Evolutionary conservation across 2,797 vertebrate species (phyloP), one percentile per base, ranked within the genome.

Genomic region (Chelmon rostratus): DNA sequence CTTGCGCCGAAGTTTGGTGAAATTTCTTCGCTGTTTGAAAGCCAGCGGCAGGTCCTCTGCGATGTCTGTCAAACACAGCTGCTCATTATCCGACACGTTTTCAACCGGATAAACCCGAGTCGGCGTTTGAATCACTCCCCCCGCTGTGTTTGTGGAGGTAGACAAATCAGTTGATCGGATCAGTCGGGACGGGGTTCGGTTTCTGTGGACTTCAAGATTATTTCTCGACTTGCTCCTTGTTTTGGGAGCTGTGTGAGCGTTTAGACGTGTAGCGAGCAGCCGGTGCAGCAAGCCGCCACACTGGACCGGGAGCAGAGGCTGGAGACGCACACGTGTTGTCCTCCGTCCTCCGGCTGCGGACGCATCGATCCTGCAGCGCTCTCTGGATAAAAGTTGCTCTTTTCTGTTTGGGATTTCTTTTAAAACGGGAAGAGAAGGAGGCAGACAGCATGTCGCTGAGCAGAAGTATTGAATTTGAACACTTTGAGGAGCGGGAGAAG

Each of bases 401-500:
- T 12, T 50, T 53, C 23, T 23, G n/a, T 35, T 59, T 44, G 33
- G 54, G 50, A n/a, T 62, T 62, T 33, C 2, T 6, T 35, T 50
- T 13, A 1, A 54, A 53, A 16, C 35, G 2, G n/a, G 19, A 23
- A 49, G n/a, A 70, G 0, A 28, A 8, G 8, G 42, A 12, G 12
- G n/a, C 40, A 31, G 3, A 23, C 64, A 62, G n/a, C 56, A 96
- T 95, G 94, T 94, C 95, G 38, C 86, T 92, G 0, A 94, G 92
- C 88, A 95, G 97, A 90, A 97, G 95, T 81, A 96, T 98, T 33
- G 98, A 99, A 87, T 96, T 97, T 86, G 98, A 99, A 87, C 98
- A 99, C 88, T 99, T 99, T 50, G 97, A 98, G 82, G 98, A 99
- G 61, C 94, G 98, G 73, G 97, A 98, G 89, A 97, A 96, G 93